Conservation (phyloP, 2,113 vertebrate species). For the Pavo muticus region DNA sequence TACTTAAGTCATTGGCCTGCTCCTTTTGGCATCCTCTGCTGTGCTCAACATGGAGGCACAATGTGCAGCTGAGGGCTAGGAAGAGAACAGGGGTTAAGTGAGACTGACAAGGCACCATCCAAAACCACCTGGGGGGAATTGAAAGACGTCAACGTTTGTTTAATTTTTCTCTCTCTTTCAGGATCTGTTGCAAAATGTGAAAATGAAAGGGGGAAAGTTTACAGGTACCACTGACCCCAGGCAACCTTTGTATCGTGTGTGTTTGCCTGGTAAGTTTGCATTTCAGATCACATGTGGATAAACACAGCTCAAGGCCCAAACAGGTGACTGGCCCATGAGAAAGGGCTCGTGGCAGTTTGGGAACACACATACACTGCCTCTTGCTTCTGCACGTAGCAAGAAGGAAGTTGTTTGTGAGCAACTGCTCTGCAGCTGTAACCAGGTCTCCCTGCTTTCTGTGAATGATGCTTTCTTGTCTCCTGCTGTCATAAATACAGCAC, state of each 20-base stretch:
- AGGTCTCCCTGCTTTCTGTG: too few species aligned
- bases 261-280: slow-evolving; percentile 90
- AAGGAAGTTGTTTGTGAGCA: too few species aligned
- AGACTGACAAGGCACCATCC: not conserved
- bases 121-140: not conserved
- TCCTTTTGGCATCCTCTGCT: not conserved
- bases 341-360: too few species aligned
- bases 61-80: not conserved
- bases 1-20: not conserved
- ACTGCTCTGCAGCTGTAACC: too few species aligned
- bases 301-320: too few species aligned
- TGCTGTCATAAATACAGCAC: too few species aligned
- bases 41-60: not conserved
- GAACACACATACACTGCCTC: too few species aligned
- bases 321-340: too few species aligned
- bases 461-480: too few species aligned
- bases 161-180: slow-evolving; percentile 62
- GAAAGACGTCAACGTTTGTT: not conserved
- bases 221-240: slow-evolving; percentile 97
- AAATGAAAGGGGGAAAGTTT: slow-evolving; percentile 93
- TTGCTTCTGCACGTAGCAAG: too few species aligned
- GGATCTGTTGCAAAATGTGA: slow-evolving; percentile 97
- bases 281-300: not conserved
- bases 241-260: slow-evolving; percentile 98
- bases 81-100: not conserved